phyloP scores from a whole-genome alignment of 2,797 vertebrate species.

The Pseudochirops corinnae region DNA sequence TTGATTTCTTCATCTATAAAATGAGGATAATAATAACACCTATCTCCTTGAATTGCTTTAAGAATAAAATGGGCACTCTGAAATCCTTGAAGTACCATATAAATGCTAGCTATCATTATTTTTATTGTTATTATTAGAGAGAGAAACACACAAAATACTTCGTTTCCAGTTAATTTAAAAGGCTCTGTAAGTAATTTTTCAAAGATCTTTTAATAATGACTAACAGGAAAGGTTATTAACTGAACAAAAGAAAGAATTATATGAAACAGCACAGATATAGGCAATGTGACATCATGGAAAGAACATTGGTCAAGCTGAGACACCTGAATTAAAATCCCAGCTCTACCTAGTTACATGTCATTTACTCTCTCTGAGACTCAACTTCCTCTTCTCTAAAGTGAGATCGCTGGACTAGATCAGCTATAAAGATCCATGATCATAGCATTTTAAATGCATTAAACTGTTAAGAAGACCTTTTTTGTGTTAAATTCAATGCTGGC shows the following conservation, averaged over 20 bases:
- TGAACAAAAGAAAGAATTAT: constrained; percentile 27
- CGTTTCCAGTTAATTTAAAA: background rate
- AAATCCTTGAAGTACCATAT: background rate
- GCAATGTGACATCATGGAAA: background rate
- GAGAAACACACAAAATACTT: background rate
- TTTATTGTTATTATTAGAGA: background rate
- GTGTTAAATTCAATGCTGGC: background rate
- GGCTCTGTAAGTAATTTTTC: background rate
- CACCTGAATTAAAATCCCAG: background rate
- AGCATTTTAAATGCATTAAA: background rate
- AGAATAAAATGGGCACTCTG: background rate
- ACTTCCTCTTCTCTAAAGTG: constrained; percentile 29
- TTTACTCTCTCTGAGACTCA: constrained; percentile 6
- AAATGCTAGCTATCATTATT: background rate
- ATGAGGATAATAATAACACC: background rate
- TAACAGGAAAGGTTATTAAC: background rate
- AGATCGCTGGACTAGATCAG: constrained; percentile 22
- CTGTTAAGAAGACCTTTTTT: background rate
- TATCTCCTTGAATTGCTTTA: background rate
- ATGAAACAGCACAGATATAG: constrained; percentile 42
- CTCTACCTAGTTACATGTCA: constrained; percentile 44
- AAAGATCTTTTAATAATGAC: background rate
- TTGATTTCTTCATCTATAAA: background rate
- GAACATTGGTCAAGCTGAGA: constrained; percentile 38
- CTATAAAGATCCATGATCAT: background rate